Evolutionary conservation across 2,113 vertebrate genomes (phyloP).

Genomic region (Toxotes jaculatrix): DNA sequence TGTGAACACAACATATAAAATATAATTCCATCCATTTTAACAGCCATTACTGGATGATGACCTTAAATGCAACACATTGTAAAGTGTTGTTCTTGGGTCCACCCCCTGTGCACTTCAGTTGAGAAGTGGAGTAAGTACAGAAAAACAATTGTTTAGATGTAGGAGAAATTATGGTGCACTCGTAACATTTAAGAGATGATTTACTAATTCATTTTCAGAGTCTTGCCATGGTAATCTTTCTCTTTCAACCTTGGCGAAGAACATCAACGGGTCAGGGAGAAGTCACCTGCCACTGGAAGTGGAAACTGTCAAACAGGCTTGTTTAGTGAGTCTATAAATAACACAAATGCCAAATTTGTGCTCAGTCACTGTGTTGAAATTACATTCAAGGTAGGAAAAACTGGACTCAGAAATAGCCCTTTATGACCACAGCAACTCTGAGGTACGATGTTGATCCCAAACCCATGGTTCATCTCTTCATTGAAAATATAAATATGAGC

Average conservation of each 20-base stretch:
- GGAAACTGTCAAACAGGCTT: constrained; percentile 34
- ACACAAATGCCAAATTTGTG: constrained; percentile 20
- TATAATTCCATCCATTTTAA: neutral
- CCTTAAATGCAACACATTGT: neutral
- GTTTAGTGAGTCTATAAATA: constrained; percentile 23
- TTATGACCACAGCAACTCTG: neutral
- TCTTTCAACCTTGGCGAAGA: constrained; percentile 39
- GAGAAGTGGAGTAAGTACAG: neutral
- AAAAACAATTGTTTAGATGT: neutral
- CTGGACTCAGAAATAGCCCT: neutral
- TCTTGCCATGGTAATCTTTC: constrained; percentile 11
- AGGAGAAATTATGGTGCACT: constrained; percentile 3
- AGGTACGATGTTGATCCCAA: neutral
- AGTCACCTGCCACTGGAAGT: constrained; percentile 24
- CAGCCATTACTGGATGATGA: neutral
- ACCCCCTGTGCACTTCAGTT: neutral
- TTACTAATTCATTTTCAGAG: constrained; percentile 23
- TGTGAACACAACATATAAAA: constrained; percentile 1
- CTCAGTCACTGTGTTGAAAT: constrained; percentile 15
- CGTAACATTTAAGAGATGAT: neutral
- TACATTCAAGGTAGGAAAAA: constrained; percentile 20
- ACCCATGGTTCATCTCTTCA: neutral
- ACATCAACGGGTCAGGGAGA: constrained; percentile 43
- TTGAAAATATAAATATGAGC: neutral
- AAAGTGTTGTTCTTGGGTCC: neutral